A percentile compares a stretch with the other conserved stretches of the same genome.
Conservation (phyloP, 2,888 invertebrate species). For the Hydraecia micacea region DNA sequence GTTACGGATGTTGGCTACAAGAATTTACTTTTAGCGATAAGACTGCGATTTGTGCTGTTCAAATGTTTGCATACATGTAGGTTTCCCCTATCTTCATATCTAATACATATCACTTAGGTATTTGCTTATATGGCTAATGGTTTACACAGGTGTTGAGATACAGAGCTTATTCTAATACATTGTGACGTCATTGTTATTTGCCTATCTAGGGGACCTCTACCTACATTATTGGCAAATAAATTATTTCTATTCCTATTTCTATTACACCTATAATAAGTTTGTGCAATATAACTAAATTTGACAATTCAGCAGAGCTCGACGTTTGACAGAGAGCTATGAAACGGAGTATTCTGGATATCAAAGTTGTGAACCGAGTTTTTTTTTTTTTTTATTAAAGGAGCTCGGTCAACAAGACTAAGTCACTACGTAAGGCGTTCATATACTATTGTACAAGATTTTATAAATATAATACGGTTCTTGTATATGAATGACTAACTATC, state of each 20-base stretch:
- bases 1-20: constrained; percentile 33
- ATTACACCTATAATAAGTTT: background rate
- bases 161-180: background rate
- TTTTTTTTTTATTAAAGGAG: background rate
- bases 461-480: too few species aligned
- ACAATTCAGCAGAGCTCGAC: background rate
- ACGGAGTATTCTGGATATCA: background rate
- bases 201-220: background rate
- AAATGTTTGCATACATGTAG: constrained; percentile 37
- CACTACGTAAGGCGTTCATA: background rate
- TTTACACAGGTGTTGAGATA: constrained; percentile 35
- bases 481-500: too few species aligned
- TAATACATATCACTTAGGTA: constrained; percentile 38
- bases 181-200: background rate
- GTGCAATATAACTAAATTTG: background rate
- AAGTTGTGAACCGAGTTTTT: too few species aligned
- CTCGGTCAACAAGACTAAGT: background rate
- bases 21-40: constrained; percentile 49
- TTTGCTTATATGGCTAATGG: constrained; percentile 35
- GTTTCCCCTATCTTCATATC: constrained; percentile 28
- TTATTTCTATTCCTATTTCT: too few species aligned
- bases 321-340: background rate
- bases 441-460: too few species aligned
- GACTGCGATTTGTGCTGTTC: constrained; percentile 33
- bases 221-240: too few species aligned